Conservation (phyloP, 2,797 vertebrate genomes). For the Siniperca scherzeri region DNA sequence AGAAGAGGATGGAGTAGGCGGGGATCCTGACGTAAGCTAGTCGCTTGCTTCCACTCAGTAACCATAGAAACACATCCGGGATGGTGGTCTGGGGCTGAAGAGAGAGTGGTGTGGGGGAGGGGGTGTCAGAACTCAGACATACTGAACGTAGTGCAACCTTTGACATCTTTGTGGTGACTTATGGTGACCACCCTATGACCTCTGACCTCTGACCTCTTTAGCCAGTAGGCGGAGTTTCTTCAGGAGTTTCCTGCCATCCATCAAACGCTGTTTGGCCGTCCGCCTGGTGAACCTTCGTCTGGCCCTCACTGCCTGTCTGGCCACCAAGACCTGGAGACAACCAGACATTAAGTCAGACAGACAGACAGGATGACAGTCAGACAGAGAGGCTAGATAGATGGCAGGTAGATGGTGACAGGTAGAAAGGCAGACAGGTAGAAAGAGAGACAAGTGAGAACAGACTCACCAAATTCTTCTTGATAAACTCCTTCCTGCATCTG, state of each 20-base stretch:
- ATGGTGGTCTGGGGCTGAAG: constrained; percentile 92
- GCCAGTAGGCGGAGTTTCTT: constrained; percentile 87
- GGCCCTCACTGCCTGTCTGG: constrained; percentile 87
- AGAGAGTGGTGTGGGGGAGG: background rate
- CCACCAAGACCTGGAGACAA: constrained; percentile 83
- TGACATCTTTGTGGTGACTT: background rate
- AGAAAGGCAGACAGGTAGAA: background rate
- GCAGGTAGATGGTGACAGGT: background rate
- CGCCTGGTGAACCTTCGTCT: constrained; percentile 81
- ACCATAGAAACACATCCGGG: constrained; percentile 93
- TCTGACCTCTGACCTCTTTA: constrained; percentile 87
- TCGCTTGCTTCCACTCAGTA: constrained; percentile 87
- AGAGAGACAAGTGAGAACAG: constrained; percentile 2
- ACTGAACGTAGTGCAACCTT: background rate
- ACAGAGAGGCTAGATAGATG: background rate
- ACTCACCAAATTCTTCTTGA: constrained; percentile 90
- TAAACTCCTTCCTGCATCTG: constrained; percentile 85
- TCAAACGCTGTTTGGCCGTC: constrained; percentile 85
- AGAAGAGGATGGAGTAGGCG: constrained; percentile 91
- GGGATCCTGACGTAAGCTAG: constrained; percentile 91
- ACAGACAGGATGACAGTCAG: background rate
- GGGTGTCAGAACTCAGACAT: constrained; percentile 16
- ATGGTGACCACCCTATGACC: background rate
- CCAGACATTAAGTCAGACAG: constrained; percentile 13
- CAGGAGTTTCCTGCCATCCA: constrained; percentile 86